These are phyloP conservation scores for Barypeithes pellucidus DNA, from an alignment of 2,888 invertebrate species.

Conservation along the genomic window DNA sequence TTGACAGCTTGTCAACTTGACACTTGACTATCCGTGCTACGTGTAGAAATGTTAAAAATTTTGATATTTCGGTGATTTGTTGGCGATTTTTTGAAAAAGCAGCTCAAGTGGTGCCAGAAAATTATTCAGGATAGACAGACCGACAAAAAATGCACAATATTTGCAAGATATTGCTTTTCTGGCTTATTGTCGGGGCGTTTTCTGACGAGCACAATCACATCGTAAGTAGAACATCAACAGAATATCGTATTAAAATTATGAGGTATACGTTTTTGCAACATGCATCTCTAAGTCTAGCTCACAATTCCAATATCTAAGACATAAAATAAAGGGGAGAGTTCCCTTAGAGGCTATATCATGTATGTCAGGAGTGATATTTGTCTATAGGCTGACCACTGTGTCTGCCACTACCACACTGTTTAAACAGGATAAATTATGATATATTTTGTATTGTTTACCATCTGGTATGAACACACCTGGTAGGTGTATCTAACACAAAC, in stretches of 20 bases:
- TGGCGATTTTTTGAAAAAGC: conserved; percentile 40
- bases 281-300: not conserved
- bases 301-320: not conserved
- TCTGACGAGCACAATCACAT: conserved; percentile 87
- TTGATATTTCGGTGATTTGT: conserved; percentile 57
- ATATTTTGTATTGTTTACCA: too few relatives aligned
- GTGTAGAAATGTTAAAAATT: conserved; percentile 61
- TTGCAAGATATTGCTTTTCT: conserved; percentile 55
- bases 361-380: too few relatives aligned
- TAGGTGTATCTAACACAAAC: too few relatives aligned
- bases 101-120: conserved; percentile 53
- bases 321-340: not conserved
- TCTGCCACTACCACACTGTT: too few relatives aligned
- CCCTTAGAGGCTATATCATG: not conserved
- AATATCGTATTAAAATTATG: conserved; percentile 2
- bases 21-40: conserved; percentile 55
- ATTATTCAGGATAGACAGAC: not conserved
- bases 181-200: conserved; percentile 72
- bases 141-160: conserved; percentile 43
- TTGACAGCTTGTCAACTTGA: conserved; percentile 24
- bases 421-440: too few relatives aligned
- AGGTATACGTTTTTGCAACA: not conserved
- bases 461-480: too few relatives aligned
- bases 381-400: too few relatives aligned
- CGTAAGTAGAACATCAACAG: conserved; percentile 73